Evolutionary conservation across 2,113 vertebrate genomes (phyloP).

Genomic region (Haplochromis vanheusdeni): DNA sequence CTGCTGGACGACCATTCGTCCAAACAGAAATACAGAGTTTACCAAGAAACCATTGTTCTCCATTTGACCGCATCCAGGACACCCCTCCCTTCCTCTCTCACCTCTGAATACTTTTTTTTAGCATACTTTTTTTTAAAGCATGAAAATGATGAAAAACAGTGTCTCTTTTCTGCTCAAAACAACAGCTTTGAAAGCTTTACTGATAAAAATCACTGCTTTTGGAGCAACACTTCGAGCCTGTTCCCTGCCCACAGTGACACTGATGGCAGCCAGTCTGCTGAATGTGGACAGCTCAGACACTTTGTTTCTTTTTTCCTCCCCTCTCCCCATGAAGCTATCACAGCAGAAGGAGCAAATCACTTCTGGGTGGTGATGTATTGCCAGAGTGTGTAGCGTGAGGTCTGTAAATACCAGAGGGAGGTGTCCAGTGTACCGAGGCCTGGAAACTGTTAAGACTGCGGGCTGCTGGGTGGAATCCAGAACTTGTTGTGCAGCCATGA

Average conservation of each 20-base stretch:
- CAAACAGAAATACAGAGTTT: neutral
- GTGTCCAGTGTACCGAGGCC: conserved; percentile 32
- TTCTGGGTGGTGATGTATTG: conserved; percentile 7
- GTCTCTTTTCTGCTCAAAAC: neutral
- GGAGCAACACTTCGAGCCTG: neutral
- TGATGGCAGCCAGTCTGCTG: neutral
- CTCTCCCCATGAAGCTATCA: neutral
- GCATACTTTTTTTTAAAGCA: neutral
- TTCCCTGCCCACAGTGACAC: neutral
- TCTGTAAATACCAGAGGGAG: conserved; percentile 37
- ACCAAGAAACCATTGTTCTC: conserved; percentile 36
- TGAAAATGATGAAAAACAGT: conserved; percentile 21
- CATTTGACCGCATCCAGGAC: neutral
- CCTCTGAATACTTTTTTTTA: neutral
- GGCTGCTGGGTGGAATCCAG: conserved; percentile 14
- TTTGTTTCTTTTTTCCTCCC: neutral
- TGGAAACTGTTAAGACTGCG: conserved; percentile 43
- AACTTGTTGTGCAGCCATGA: neutral
- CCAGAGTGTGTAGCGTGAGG: neutral
- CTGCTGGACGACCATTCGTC: neutral
- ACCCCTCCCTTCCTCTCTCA: conserved; percentile 32
- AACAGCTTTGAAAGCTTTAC: neutral
- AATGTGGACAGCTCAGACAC: neutral
- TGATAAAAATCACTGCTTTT: neutral
- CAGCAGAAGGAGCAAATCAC: neutral